These are phyloP conservation scores for Sitophilus oryzae DNA, from an alignment of 1,140 invertebrate species.

Conservation along the genomic window DNA sequence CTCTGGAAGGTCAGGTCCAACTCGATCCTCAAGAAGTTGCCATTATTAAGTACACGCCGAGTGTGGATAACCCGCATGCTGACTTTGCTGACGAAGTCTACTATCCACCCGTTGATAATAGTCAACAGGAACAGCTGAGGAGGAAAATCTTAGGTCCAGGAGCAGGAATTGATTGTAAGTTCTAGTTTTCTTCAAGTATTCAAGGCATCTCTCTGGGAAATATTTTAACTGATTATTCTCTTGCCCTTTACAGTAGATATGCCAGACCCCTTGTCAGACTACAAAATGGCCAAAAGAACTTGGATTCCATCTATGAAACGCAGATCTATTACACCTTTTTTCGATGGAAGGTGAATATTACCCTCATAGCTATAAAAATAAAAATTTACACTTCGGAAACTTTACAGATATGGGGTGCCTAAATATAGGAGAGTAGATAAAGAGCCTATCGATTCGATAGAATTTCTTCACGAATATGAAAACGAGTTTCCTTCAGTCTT, in stretches of 20 bases:
- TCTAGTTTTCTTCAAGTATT: not conserved
- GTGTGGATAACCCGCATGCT: conserved; percentile 55
- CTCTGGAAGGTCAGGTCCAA: conserved; percentile 46
- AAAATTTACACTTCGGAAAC: not conserved
- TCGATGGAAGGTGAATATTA: conserved; percentile 13
- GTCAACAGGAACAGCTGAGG: conserved; percentile 25
- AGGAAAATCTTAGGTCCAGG: conserved; percentile 37
- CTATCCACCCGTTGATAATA: conserved; percentile 54
- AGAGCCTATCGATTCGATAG: conserved; percentile 11
- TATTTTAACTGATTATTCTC: too few relatives aligned
- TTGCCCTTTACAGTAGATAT: conserved; percentile 34
- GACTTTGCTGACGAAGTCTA: conserved; percentile 74
- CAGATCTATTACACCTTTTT: conserved; percentile 24
- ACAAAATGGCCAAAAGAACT: conserved; percentile 32
- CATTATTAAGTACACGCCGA: conserved; percentile 72
- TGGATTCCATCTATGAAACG: conserved; percentile 39
- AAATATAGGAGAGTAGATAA: conserved; percentile 17
- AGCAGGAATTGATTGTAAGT: conserved; percentile 16
- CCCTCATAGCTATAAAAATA: not conserved
- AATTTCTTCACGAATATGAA: conserved; percentile 17
- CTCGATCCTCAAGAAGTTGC: conserved; percentile 63
- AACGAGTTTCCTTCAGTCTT: not conserved
- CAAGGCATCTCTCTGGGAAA: too few relatives aligned
- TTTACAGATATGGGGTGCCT: conserved; percentile 17
- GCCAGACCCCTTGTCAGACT: conserved; percentile 37